Percentiles rank a stretch among this genome's conserved stretches.
phyloP scores from a whole-genome alignment of 2,888 invertebrate species.

The Lycophotia porphyrea region DNA sequence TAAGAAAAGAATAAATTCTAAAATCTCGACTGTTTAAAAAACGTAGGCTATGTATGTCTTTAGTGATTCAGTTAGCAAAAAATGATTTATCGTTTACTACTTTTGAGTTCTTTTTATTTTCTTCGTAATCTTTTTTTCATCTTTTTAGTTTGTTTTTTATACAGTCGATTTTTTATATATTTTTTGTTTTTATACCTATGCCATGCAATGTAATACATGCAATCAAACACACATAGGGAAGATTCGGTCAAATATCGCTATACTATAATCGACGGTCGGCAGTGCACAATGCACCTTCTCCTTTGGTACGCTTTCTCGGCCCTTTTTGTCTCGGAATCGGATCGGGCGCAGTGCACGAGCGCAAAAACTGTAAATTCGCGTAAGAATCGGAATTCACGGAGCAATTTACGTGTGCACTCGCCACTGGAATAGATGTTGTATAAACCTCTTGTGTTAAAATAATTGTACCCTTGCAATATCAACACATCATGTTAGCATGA shows the following conservation, averaged over 20 bases:
- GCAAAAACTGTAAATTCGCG: slow-evolving; percentile 57
- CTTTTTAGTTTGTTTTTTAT: not conserved
- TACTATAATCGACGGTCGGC: slow-evolving; percentile 6
- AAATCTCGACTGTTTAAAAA: not conserved
- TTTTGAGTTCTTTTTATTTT: not conserved
- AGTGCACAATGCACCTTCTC: slow-evolving; percentile 22
- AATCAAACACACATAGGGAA: slow-evolving; percentile 24
- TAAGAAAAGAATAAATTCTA: not conserved
- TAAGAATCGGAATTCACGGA: slow-evolving; percentile 34
- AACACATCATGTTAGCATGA: not conserved
- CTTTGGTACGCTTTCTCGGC: slow-evolving; percentile 16
- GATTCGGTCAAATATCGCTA: slow-evolving; percentile 1
- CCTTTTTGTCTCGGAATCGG: slow-evolving; percentile 57
- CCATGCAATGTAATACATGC: slow-evolving; percentile 34
- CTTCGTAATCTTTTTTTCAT: not conserved
- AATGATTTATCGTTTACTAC: not conserved
- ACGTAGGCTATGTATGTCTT: not conserved
- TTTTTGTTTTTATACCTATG: slow-evolving; percentile 1
- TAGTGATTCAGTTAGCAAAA: not conserved
- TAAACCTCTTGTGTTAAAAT: not conserved
- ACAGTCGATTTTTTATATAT: not conserved
- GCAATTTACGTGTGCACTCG: slow-evolving; percentile 28
- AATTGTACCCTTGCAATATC: not conserved
- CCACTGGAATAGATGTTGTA: not conserved
- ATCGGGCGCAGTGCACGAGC: slow-evolving; percentile 58